These are phyloP conservation scores for Sebastes hubbsi DNA, from an alignment of 2,797 vertebrate species.

Conservation along the genomic window DNA sequence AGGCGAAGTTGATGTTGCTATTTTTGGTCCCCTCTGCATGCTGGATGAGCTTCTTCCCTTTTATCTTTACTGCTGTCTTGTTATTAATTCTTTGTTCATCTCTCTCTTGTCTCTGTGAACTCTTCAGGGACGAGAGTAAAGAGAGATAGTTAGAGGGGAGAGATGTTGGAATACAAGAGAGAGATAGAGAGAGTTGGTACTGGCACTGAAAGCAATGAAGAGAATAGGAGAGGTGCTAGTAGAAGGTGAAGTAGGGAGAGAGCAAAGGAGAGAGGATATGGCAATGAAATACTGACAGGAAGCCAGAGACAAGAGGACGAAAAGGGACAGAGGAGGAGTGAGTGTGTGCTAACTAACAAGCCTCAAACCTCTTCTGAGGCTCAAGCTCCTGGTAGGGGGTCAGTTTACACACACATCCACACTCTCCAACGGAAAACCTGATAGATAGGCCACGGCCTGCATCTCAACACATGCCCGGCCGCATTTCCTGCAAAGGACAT, in stretches of 20 bases:
- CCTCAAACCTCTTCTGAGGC: constrained; percentile 35
- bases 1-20: constrained; percentile 36
- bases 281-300: constrained; percentile 44
- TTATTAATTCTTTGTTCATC: constrained; percentile 65
- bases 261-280: constrained; percentile 11
- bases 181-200: not conserved
- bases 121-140: constrained; percentile 41
- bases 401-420: constrained; percentile 55
- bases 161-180: not conserved
- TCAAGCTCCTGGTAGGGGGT: constrained; percentile 36
- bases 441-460: constrained; percentile 52
- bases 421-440: constrained; percentile 35
- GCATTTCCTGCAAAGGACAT: constrained; percentile 77
- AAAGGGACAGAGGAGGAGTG: constrained; percentile 8
- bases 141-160: constrained; percentile 15
- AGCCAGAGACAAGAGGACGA: constrained; percentile 27
- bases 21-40: constrained; percentile 47
- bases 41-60: constrained; percentile 43
- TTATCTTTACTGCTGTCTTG: constrained; percentile 60
- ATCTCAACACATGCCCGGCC: constrained; percentile 51
- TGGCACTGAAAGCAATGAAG: constrained; percentile 6
- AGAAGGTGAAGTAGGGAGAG: constrained; percentile 14
- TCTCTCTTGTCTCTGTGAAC: constrained; percentile 43
- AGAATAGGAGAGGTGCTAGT: constrained; percentile 15
- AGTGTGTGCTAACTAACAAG: constrained; percentile 34